phyloP scores from a whole-genome alignment of 2,888 invertebrate genomes.

The Leucoma salicis region DNA sequence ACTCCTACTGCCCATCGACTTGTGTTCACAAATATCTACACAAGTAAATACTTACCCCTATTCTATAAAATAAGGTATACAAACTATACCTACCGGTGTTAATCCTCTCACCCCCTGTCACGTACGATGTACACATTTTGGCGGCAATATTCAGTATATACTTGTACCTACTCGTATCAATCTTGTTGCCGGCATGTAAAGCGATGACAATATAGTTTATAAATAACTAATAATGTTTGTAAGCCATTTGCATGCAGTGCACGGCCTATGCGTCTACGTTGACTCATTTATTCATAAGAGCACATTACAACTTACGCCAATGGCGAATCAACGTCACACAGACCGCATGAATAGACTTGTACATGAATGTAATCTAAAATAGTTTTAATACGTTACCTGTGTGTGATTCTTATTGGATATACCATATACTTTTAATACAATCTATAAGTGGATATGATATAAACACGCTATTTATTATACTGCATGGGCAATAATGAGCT shows the following conservation, averaged over 20 bases:
- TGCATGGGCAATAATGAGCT: too few relatives aligned
- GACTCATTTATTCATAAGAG: conserved; percentile 37
- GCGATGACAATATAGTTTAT: conserved; percentile 24
- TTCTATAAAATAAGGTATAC: not conserved
- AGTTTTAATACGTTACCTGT: not conserved
- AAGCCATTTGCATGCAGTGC: conserved; percentile 33
- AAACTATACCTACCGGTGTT: conserved; percentile 5
- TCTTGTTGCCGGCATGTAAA: conserved; percentile 24
- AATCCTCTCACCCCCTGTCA: conserved; percentile 9
- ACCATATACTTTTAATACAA: too few relatives aligned
- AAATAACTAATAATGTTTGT: conserved; percentile 26
- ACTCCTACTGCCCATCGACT: too few relatives aligned
- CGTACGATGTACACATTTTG: conserved; percentile 9
- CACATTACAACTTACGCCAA: conserved; percentile 36
- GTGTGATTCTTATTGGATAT: too few relatives aligned
- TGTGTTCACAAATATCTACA: too few relatives aligned
- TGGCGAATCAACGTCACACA: conserved; percentile 28
- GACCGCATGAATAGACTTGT: not conserved
- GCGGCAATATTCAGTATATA: conserved; percentile 3
- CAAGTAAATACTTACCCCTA: too few relatives aligned
- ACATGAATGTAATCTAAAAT: conserved; percentile 3
- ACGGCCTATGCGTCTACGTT: conserved; percentile 25
- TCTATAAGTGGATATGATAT: too few relatives aligned
- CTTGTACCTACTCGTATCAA: too few relatives aligned
- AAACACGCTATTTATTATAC: too few relatives aligned